Conservation (phyloP, 2,888 invertebrate species). For the Homarus gammarus region DNA sequence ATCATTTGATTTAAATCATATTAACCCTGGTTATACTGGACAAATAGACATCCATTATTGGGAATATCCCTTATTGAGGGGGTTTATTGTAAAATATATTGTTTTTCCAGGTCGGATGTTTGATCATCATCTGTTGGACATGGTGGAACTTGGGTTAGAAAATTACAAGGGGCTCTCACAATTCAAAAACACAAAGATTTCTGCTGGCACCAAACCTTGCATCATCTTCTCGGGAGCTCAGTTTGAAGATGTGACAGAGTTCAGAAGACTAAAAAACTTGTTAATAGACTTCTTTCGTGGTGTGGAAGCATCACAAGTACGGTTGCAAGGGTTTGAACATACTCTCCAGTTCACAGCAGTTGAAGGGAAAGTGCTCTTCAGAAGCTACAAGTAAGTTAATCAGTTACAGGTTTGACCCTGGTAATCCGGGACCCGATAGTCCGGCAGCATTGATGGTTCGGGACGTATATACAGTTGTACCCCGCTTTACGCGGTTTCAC, state of each 20-base stretch:
- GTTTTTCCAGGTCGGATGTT: constrained; percentile 84
- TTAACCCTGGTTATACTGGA: too few relatives aligned
- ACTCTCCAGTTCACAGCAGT: constrained; percentile 92
- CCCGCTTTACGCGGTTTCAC: too few relatives aligned
- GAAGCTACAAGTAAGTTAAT: constrained; percentile 83
- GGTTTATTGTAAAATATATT: too few relatives aligned
- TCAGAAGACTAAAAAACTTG: constrained; percentile 87
- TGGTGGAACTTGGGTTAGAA: constrained; percentile 96
- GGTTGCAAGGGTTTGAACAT: constrained; percentile 96
- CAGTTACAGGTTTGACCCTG: too few relatives aligned
- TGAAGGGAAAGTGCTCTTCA: constrained; percentile 86
- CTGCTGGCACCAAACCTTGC: constrained; percentile 84
- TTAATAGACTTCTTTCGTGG: constrained; percentile 95
- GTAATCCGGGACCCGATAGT: too few relatives aligned
- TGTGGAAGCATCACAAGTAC: constrained; percentile 87
- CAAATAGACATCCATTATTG: too few relatives aligned
- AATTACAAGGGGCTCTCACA: constrained; percentile 88
- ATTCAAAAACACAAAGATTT: constrained; percentile 88
- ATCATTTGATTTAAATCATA: too few relatives aligned
- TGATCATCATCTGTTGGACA: constrained; percentile 94
- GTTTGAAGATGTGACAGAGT: constrained; percentile 82
- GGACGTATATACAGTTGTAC: too few relatives aligned
- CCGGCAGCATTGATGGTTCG: too few relatives aligned
- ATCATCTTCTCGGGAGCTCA: constrained; percentile 93
- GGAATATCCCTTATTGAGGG: too few relatives aligned